Conservation (phyloP, 2,797 vertebrate genomes). For the Echeneis naucrates region DNA sequence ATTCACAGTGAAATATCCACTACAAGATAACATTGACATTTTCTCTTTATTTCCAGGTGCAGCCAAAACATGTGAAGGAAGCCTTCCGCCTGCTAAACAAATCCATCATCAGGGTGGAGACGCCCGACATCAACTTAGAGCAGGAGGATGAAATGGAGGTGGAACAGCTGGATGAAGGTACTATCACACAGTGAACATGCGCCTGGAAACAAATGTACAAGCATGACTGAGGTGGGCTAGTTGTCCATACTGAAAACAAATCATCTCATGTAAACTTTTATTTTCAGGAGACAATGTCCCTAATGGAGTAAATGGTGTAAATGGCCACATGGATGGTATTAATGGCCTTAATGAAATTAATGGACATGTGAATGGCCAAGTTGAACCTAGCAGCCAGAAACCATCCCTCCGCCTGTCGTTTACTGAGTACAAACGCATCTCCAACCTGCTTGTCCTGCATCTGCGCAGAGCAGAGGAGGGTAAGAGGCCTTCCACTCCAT, state of each 20-base stretch:
- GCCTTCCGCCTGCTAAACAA: conserved; percentile 98
- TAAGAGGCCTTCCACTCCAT: conserved; percentile 47
- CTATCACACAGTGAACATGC: neutral
- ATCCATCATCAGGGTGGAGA: conserved; percentile 98
- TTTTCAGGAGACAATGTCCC: conserved; percentile 84
- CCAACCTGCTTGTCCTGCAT: conserved; percentile 95
- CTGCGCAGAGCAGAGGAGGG: conserved; percentile 93
- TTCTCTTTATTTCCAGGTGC: conserved; percentile 84
- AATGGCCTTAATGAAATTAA: conserved; percentile 70
- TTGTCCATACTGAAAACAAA: neutral
- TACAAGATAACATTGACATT: neutral
- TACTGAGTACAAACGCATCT: conserved; percentile 92
- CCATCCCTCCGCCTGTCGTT: conserved; percentile 92
- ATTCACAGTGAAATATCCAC: neutral
- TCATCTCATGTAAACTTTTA: neutral
- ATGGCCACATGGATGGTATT: conserved; percentile 45
- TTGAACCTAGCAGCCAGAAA: conserved; percentile 79
- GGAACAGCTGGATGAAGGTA: conserved; percentile 75
- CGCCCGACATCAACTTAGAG: conserved; percentile 96
- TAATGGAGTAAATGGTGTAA: conserved; percentile 79
- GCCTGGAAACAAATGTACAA: neutral
- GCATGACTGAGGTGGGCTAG: neutral
- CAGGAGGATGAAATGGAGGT: conserved; percentile 91
- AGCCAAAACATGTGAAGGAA: conserved; percentile 98
- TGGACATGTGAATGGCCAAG: conserved; percentile 81